phyloP scores from a whole-genome alignment of 2,888 invertebrate species.

The Euplagia quadripunctaria region DNA sequence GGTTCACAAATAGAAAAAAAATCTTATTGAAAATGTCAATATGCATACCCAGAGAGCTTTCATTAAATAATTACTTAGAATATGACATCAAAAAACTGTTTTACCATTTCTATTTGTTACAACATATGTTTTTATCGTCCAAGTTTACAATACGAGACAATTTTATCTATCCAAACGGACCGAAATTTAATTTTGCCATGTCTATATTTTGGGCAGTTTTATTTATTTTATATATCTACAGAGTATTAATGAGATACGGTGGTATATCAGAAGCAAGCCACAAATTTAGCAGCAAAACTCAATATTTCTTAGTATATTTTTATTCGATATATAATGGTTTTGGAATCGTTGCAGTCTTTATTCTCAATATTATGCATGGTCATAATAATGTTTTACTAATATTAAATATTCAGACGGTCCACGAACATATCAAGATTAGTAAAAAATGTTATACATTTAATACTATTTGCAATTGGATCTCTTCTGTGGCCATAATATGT shows the following conservation, averaged over 20 bases:
- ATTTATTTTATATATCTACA: neutral
- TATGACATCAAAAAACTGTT: neutral
- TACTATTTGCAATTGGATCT: too few relatives aligned
- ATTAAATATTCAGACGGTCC: too few relatives aligned
- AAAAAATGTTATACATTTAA: too few relatives aligned
- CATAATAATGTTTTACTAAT: too few relatives aligned
- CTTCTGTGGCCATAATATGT: neutral
- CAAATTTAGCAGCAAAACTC: neutral
- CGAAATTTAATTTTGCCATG: too few relatives aligned
- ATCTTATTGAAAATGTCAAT: neutral
- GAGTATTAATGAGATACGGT: neutral
- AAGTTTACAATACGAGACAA: too few relatives aligned
- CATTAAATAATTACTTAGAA: neutral
- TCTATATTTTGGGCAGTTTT: neutral
- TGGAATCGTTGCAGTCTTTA: too few relatives aligned
- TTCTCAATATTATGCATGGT: too few relatives aligned
- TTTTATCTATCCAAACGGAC: too few relatives aligned
- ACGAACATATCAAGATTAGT: too few relatives aligned
- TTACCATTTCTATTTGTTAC: neutral
- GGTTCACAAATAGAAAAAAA: too few relatives aligned
- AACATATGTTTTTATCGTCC: too few relatives aligned
- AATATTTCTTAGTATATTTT: neutral
- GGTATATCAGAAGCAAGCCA: neutral
- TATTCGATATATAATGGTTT: neutral
- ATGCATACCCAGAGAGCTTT: neutral